Conservation (phyloP, 2,113 vertebrate genomes). For the Ia io region DNA sequence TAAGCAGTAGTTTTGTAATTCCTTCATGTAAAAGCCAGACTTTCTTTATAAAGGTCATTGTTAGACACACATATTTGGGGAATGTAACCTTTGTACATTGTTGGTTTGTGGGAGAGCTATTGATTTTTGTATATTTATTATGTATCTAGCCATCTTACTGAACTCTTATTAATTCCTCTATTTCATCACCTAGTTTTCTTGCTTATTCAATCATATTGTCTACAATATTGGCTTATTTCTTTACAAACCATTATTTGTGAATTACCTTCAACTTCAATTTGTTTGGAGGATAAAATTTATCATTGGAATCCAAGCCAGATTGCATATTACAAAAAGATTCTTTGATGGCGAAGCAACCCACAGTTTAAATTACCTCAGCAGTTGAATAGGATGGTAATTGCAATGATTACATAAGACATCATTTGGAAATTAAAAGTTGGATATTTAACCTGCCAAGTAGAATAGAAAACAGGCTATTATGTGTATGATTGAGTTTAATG, state of each 20-base stretch:
- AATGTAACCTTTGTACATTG: neutral
- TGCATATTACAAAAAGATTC: slow-evolving; percentile 43
- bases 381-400: slow-evolving; percentile 65
- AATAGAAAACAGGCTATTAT: slow-evolving; percentile 37
- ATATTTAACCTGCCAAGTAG: slow-evolving; percentile 46
- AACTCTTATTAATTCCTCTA: neutral
- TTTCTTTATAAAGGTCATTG: neutral
- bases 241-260: slow-evolving; percentile 45
- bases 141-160: neutral
- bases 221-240: neutral
- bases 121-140: slow-evolving; percentile 36
- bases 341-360: slow-evolving; percentile 10
- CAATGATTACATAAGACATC: slow-evolving; percentile 23
- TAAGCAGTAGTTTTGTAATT: neutral
- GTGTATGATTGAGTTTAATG: slow-evolving; percentile 50
- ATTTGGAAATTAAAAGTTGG: slow-evolving; percentile 60
- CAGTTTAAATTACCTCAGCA: slow-evolving; percentile 30
- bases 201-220: neutral
- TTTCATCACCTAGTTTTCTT: neutral
- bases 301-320: slow-evolving; percentile 42
- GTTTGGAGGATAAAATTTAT: slow-evolving; percentile 52
- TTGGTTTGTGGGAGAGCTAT: neutral
- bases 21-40: neutral
- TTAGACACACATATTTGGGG: neutral
- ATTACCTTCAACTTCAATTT: slow-evolving; percentile 55